Evolutionary conservation across 64 coral and sea anemone genomes (phyloP), one percentile per base, ranked within the genome.

Genomic region (Pachyseris speciosa): DNA sequence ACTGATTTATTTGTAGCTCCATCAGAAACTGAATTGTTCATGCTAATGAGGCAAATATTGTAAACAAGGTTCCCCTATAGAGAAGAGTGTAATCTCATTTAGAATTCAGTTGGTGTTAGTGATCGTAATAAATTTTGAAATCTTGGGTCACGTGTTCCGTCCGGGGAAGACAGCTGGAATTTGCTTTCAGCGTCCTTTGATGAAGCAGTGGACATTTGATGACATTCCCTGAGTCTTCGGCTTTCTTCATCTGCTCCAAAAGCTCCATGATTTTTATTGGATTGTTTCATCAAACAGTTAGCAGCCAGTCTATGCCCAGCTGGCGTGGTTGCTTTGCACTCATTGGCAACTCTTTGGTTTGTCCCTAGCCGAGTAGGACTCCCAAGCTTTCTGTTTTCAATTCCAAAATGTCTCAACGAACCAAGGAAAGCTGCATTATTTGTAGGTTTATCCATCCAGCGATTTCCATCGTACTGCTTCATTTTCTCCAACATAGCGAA

Each of bases 51-150:
- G n/a, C n/a, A n/a, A n/a, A n/a, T n/a, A n/a, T n/a, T n/a, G n/a
- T n/a, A n/a, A n/a, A n/a, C n/a, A n/a, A n/a, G n/a, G n/a, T n/a
- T n/a, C n/a, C n/a, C n/a, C n/a, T n/a, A n/a, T n/a, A n/a, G n/a
- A n/a, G n/a, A n/a, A n/a, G n/a, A n/a, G n/a, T n/a, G n/a, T n/a
- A n/a, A n/a, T n/a, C 28, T 31, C 26, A 16, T 13, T 2, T 81
- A 58, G 33, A 37, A 74, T 10, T 61, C 77, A 25, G 63, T 63
- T 39, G 77, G 77, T 41, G 55, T 81, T 8, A 81, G 53, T 41
- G 53, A 37, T 4, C 33, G 77, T 11, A 81, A 5, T 4, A 81
- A 13, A 7, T 26, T 81, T 81, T 81, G 32, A 81, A 81, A 81
- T 61, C 77, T 81, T 63, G 77, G 53, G 26, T 81, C 77, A 41